These are phyloP conservation scores for Pentalonia nigronervosa DNA, from an alignment of 1,140 invertebrate genomes.

Conservation along the genomic window DNA sequence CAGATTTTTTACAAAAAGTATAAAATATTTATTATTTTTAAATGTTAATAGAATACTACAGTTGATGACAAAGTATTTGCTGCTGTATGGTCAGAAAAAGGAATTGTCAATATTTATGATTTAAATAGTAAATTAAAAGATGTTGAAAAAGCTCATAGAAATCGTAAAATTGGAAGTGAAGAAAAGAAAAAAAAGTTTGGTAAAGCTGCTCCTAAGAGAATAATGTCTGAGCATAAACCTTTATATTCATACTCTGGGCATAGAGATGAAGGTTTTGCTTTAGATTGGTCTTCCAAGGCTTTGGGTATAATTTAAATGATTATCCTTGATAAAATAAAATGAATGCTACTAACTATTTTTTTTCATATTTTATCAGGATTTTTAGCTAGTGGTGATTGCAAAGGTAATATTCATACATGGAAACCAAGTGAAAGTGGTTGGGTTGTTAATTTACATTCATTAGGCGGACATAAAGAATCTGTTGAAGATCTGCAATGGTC, in stretches of 20 bases:
- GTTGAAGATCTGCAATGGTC: constrained; percentile 99
- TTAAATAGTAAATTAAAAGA: constrained; percentile 80
- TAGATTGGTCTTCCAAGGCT: constrained; percentile 89
- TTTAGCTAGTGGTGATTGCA: constrained; percentile 88
- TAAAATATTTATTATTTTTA: constrained; percentile 19
- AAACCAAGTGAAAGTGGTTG: constrained; percentile 78
- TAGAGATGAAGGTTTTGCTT: constrained; percentile 88
- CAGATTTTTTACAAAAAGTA: neutral
- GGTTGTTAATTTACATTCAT: constrained; percentile 88
- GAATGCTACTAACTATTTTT: neutral
- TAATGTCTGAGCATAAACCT: constrained; percentile 70
- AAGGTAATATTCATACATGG: constrained; percentile 94
- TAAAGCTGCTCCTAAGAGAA: constrained; percentile 45
- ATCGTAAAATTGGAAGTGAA: constrained; percentile 65
- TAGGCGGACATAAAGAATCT: constrained; percentile 86
- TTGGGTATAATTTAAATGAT: constrained; percentile 69
- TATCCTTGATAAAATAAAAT: neutral
- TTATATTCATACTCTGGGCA: constrained; percentile 91
- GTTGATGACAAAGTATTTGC: constrained; percentile 65
- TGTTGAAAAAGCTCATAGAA: constrained; percentile 71
- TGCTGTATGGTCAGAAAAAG: constrained; percentile 92
- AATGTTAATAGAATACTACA: constrained; percentile 47
- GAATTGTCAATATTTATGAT: constrained; percentile 91
- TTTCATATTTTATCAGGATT: constrained; percentile 67
- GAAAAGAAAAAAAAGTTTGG: constrained; percentile 59